Percentiles rank a stretch among this genome's conserved stretches.
Evolutionary conservation across 2,888 invertebrate species (phyloP).

Genomic region (Lasioglossum malachurum): DNA sequence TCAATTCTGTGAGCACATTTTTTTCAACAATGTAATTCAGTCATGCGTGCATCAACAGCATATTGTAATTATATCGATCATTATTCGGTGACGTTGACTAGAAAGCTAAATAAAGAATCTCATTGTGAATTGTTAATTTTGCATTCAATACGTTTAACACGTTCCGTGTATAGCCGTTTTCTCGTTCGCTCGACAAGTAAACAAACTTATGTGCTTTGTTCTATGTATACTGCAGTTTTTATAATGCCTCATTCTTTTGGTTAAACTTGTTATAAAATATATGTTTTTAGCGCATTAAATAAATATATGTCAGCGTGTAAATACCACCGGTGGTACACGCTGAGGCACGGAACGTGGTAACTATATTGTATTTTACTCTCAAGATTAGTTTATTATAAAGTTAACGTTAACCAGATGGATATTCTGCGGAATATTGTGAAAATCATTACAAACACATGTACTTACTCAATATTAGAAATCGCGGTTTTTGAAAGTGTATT

Average conservation of each 20-base stretch:
- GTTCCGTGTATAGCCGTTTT: too few species aligned
- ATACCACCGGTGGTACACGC: too few species aligned
- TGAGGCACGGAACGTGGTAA: neutral
- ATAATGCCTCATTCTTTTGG: too few species aligned
- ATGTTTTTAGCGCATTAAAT: too few species aligned
- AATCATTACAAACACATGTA: neutral
- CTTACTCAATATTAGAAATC: conserved; percentile 4
- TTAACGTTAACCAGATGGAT: conserved; percentile 21
- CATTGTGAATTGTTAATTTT: conserved; percentile 30
- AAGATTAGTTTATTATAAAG: conserved; percentile 34
- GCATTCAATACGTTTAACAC: conserved; percentile 8
- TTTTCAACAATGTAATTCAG: conserved; percentile 16
- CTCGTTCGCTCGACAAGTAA: too few species aligned
- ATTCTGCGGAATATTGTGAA: conserved; percentile 9
- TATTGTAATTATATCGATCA: conserved; percentile 17
- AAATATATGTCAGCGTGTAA: too few species aligned
- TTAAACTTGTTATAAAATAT: too few species aligned
- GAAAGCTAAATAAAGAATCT: conserved; percentile 52
- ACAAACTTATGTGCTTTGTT: too few species aligned
- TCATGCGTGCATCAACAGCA: conserved; percentile 1
- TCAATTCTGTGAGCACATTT: conserved; percentile 51
- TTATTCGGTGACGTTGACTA: conserved; percentile 11
- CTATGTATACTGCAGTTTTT: too few species aligned
- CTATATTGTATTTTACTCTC: conserved; percentile 11
- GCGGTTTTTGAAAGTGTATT: too few species aligned